These are phyloP conservation scores for Lagria hirta DNA, from an alignment of 2,888 invertebrate species.

Conservation along the genomic window DNA sequence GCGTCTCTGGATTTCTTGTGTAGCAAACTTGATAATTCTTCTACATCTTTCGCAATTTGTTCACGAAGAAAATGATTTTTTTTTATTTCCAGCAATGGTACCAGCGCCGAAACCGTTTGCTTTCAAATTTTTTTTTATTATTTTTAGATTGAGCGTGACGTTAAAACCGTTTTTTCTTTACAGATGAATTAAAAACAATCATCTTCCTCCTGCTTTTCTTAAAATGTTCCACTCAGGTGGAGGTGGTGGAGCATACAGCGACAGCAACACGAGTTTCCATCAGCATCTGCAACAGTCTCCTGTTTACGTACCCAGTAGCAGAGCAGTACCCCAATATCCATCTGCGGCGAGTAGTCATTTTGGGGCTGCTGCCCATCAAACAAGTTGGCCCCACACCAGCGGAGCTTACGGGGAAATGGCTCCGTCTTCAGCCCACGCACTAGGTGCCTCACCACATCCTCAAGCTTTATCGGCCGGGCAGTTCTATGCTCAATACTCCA, in stretches of 20 bases:
- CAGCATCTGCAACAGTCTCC: slow-evolving; percentile 60
- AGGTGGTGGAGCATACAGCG: slow-evolving; percentile 47
- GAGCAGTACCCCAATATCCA: slow-evolving; percentile 56
- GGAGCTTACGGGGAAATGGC: slow-evolving; percentile 52
- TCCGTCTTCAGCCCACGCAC: slow-evolving; percentile 52
- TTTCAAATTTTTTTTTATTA: background rate
- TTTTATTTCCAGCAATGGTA: too few relatives aligned
- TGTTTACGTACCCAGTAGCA: slow-evolving; percentile 69
- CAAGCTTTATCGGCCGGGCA: slow-evolving; percentile 60
- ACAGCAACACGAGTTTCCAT: slow-evolving; percentile 48
- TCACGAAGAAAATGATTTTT: too few relatives aligned
- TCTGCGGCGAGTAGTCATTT: slow-evolving; percentile 50
- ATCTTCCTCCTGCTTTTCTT: slow-evolving; percentile 4
- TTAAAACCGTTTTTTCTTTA: slow-evolving; percentile 18
- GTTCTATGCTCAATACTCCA: slow-evolving; percentile 80
- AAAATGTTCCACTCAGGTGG: slow-evolving; percentile 52
- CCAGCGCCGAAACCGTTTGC: too few relatives aligned
- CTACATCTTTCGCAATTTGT: too few relatives aligned
- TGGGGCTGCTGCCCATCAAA: slow-evolving; percentile 42
- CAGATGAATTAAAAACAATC: slow-evolving; percentile 31
- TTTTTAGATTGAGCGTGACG: background rate
- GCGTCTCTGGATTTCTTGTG: too few relatives aligned
- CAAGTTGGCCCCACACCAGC: slow-evolving; percentile 41
- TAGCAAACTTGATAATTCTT: too few relatives aligned
- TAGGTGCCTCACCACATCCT: slow-evolving; percentile 53